Percentiles rank a stretch among this genome's conserved stretches.
phyloP scores from a whole-genome alignment of 1,140 invertebrate genomes.

The Drosophila quadrilineata region DNA sequence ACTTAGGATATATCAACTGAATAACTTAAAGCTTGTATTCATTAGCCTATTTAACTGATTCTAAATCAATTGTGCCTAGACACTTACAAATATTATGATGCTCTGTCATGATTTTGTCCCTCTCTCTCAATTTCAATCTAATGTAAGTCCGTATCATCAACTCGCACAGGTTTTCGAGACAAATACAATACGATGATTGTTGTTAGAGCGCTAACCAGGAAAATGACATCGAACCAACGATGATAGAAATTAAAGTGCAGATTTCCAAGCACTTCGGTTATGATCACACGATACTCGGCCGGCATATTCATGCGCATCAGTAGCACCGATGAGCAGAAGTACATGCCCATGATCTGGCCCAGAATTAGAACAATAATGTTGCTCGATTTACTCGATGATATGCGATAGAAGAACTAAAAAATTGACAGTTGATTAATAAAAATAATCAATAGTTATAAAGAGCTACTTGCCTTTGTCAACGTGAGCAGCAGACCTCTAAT shows the following conservation, averaged over 20 bases:
- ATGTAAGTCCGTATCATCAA: conserved; percentile 63
- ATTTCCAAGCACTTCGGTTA: conserved; percentile 98
- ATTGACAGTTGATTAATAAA: neutral
- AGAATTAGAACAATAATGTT: conserved; percentile 98
- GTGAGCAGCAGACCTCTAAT: conserved; percentile 97
- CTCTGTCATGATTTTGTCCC: conserved; percentile 8
- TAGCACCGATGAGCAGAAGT: conserved; percentile 98
- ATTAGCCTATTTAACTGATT: conserved; percentile 44
- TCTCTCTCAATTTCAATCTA: conserved; percentile 25
- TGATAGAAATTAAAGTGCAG: conserved; percentile 99
- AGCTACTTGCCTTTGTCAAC: conserved; percentile 92
- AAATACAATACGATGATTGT: conserved; percentile 97
- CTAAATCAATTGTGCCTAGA: conserved; percentile 48
- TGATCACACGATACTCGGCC: conserved; percentile 97
- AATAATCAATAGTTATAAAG: neutral
- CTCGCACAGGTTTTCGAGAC: conserved; percentile 71
- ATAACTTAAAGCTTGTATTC: conserved; percentile 59
- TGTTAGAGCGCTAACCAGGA: conserved; percentile 97
- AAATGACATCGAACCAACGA: conserved; percentile 99
- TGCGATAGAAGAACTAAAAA: conserved; percentile 98
- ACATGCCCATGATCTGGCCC: conserved; percentile 99
- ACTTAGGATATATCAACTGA: too few relatives aligned
- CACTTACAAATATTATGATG: conserved; percentile 30
- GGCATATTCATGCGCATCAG: conserved; percentile 99
- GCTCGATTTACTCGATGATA: conserved; percentile 99